These are phyloP conservation scores for Caradrina clavipalpis DNA, from an alignment of 2,888 invertebrate species.

Conservation along the genomic window DNA sequence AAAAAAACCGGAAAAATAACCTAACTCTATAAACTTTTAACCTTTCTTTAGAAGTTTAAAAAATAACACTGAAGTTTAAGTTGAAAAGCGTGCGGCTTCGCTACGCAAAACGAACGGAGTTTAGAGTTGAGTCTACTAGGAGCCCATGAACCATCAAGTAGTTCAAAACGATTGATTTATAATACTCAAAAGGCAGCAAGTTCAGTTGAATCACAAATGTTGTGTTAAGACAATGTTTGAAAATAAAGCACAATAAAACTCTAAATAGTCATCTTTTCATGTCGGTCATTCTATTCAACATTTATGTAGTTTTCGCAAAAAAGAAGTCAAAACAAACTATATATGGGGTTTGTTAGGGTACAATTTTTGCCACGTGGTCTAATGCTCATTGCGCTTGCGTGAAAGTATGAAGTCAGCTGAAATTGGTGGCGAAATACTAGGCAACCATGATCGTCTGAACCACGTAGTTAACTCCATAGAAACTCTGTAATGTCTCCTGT, in stretches of 20 bases:
- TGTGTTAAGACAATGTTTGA: too few relatives aligned
- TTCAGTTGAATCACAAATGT: neutral
- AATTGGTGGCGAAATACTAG: slow-evolving; percentile 5
- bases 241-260: neutral
- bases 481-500: too few relatives aligned
- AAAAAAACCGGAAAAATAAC: too few relatives aligned
- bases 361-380: neutral
- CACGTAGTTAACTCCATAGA: too few relatives aligned
- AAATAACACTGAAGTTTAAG: too few relatives aligned
- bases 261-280: too few relatives aligned
- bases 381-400: slow-evolving; percentile 11
- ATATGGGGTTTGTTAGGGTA: too few relatives aligned
- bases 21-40: too few relatives aligned
- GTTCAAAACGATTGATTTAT: neutral
- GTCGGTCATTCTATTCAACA: too few relatives aligned
- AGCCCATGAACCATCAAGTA: neutral
- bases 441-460: neutral
- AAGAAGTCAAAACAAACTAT: too few relatives aligned
- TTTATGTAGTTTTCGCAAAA: too few relatives aligned
- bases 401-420: neutral
- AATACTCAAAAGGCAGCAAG: neutral
- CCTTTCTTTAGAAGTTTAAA: too few relatives aligned
- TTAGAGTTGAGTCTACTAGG: neutral
- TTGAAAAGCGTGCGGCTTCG: neutral
- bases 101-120: neutral